Conservation (phyloP, 2,888 invertebrate genomes). For the Coelinius sp. region DNA sequence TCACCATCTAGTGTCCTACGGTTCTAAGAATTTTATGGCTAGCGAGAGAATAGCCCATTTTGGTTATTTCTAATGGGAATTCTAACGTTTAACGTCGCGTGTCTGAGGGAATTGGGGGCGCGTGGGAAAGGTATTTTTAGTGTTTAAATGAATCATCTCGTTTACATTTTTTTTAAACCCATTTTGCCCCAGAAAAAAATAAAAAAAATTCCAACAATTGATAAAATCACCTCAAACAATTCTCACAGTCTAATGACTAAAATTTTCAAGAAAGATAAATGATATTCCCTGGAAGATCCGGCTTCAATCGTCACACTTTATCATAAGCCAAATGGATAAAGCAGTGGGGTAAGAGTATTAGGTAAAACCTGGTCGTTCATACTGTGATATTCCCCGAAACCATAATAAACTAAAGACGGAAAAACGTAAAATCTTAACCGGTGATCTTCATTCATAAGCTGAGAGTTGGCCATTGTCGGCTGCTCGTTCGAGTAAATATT, state of each 20-base stretch:
- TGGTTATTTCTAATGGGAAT: neutral
- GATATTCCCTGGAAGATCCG: conserved; percentile 14
- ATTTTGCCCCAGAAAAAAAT: too few relatives aligned
- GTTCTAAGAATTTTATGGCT: neutral
- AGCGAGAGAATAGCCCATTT: neutral
- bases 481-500: conserved; percentile 60
- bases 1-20: neutral
- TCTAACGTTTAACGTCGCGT: conserved; percentile 14
- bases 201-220: neutral
- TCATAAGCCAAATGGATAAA: conserved; percentile 53
- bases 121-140: neutral
- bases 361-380: conserved; percentile 61
- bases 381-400: conserved; percentile 51
- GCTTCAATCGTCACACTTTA: conserved; percentile 48
- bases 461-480: conserved; percentile 43
- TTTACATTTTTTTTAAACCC: too few relatives aligned
- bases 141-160: neutral
- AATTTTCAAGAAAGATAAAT: neutral
- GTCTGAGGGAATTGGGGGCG: neutral
- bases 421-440: conserved; percentile 55
- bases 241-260: neutral
- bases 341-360: conserved; percentile 55
- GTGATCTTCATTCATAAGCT: conserved; percentile 26
- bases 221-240: neutral
- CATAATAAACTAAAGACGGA: conserved; percentile 26